phyloP scores from a whole-genome alignment of 2,888 invertebrate species.

The Brachyopa scutellaris region DNA sequence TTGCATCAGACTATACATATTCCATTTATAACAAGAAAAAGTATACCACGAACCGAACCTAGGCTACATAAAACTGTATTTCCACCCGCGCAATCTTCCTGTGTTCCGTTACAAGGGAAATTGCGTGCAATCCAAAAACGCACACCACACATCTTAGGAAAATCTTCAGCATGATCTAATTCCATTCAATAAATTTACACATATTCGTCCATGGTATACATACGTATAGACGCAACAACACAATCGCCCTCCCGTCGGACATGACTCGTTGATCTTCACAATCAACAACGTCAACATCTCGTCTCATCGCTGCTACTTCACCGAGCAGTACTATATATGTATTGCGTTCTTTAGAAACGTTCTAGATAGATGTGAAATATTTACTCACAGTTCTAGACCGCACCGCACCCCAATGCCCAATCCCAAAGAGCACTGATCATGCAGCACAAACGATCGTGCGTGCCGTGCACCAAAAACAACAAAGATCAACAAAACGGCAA shows the following conservation, averaged over 20 bases:
- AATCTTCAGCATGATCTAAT: conserved; percentile 64
- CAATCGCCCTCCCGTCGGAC: neutral
- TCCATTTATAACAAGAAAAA: conserved; percentile 30
- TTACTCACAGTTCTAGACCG: conserved; percentile 18
- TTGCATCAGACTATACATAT: conserved; percentile 6
- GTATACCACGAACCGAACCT: conserved; percentile 28
- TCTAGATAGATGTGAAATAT: conserved; percentile 51
- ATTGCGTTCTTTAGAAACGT: conserved; percentile 50
- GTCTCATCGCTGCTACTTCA: conserved; percentile 19
- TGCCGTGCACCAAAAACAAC: conserved; percentile 58
- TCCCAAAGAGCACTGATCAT: conserved; percentile 25
- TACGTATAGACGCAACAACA: neutral
- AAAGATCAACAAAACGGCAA: conserved; percentile 47
- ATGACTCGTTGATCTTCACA: conserved; percentile 64
- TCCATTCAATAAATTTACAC: conserved; percentile 49
- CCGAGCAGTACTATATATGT: neutral
- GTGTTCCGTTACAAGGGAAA: conserved; percentile 13
- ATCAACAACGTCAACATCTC: conserved; percentile 61
- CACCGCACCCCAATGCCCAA: neutral
- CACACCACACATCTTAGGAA: conserved; percentile 32
- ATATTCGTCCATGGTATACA: conserved; percentile 46
- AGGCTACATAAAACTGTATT: conserved; percentile 6
- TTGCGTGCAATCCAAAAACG: conserved; percentile 35
- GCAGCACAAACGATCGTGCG: conserved; percentile 68
- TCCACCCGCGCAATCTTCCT: neutral